phyloP scores from a whole-genome alignment of 2,797 vertebrate species.

The Phrynocephalus guinanensis region DNA sequence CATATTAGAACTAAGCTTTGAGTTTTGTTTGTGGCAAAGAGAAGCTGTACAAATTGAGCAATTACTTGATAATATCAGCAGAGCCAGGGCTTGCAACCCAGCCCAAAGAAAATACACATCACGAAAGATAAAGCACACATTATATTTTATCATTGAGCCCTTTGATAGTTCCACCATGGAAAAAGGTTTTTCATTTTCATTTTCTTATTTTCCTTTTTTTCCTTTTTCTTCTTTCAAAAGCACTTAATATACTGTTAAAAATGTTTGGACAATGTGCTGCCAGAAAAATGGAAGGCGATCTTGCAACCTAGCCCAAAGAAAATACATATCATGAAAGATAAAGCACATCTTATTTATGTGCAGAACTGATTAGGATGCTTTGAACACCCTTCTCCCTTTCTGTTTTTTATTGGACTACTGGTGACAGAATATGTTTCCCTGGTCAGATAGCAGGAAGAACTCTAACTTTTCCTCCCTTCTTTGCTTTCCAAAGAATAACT shows the following conservation, averaged over 20 bases:
- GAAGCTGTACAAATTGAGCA: constrained; percentile 40
- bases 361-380: constrained; percentile 68
- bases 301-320: constrained; percentile 22
- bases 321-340: constrained; percentile 22
- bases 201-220: too few relatives aligned
- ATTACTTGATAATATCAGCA: constrained; percentile 45
- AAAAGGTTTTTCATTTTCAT: constrained; percentile 18
- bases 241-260: constrained; percentile 53
- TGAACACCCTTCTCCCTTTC: constrained; percentile 48
- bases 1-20: constrained; percentile 44
- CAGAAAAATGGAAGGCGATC: constrained; percentile 45
- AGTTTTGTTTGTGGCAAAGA: constrained; percentile 37
- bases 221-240: background rate
- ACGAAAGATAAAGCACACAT: constrained; percentile 44
- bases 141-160: constrained; percentile 42
- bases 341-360: constrained; percentile 60
- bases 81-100: constrained; percentile 20
- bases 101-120: constrained; percentile 2
- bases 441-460: constrained; percentile 34
- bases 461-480: constrained; percentile 34
- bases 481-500: constrained; percentile 48
- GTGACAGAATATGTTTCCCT: constrained; percentile 56
- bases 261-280: constrained; percentile 54
- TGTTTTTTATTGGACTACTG: constrained; percentile 51
- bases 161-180: constrained; percentile 43